Conservation (phyloP, 2,113 vertebrate species). For the Mirza zaza region DNA sequence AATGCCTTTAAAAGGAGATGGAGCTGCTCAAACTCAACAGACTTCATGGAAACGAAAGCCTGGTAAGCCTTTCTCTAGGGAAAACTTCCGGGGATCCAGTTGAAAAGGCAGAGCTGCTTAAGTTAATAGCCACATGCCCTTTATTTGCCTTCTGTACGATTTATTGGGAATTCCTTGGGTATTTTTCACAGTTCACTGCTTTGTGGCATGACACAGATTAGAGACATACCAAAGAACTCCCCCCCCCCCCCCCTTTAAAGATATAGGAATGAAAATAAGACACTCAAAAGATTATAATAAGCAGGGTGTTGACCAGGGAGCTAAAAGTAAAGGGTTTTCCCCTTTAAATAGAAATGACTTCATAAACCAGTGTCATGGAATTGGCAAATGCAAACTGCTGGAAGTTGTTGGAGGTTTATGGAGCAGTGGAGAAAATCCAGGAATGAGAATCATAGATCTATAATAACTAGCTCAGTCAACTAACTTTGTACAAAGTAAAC, state of each 20-base stretch:
- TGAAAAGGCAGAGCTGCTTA: background rate
- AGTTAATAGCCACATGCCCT: conserved; percentile 22
- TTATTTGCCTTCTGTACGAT: conserved; percentile 53
- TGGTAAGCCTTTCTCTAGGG: background rate
- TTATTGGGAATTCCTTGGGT: conserved; percentile 58
- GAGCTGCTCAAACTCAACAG: background rate
- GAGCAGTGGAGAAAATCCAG: background rate
- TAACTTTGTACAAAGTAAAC: background rate
- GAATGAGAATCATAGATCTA: background rate
- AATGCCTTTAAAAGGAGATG: background rate
- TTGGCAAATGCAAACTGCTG: background rate
- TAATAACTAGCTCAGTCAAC: background rate
- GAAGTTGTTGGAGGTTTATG: background rate
- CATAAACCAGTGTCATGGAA: background rate
- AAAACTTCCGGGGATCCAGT: background rate
- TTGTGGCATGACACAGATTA: conserved; percentile 62
- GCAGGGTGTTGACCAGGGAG: background rate
- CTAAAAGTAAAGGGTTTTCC: background rate
- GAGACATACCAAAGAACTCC: conserved; percentile 48
- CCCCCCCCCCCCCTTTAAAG: conserved; percentile 51
- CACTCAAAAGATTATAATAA: background rate
- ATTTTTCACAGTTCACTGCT: conserved; percentile 71
- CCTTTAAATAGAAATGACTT: conserved; percentile 27
- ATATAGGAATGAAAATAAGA: conserved; percentile 57
- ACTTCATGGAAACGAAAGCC: background rate